Evolutionary conservation across 2,888 invertebrate species (phyloP).

Genomic region (Saturnia pavonia): DNA sequence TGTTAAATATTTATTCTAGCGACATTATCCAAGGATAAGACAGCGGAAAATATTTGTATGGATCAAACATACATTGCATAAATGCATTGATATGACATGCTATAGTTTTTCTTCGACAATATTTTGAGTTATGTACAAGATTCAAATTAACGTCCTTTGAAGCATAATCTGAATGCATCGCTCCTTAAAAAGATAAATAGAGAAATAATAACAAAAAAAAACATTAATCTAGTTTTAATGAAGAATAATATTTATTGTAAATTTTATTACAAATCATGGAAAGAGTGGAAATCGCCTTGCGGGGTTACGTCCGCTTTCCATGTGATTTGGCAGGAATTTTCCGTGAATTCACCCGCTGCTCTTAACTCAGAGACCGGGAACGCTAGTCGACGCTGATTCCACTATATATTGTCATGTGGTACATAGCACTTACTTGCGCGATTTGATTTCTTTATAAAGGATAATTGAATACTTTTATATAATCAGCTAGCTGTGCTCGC

Average conservation of each 20-base stretch:
- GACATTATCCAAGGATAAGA: too few species aligned
- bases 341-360: constrained; percentile 43
- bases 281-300: constrained; percentile 4
- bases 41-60: too few species aligned
- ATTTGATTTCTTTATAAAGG: not conserved
- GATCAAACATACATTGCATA: too few species aligned
- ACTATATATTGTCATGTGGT: constrained; percentile 37
- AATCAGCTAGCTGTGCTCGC: too few species aligned
- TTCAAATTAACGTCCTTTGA: too few species aligned
- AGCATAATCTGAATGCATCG: too few species aligned
- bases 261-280: not conserved
- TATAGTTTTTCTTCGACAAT: too few species aligned
- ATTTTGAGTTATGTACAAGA: too few species aligned
- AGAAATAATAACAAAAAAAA: too few species aligned
- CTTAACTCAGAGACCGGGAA: constrained; percentile 43
- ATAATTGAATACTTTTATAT: not conserved
- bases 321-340: constrained; percentile 36
- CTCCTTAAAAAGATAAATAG: too few species aligned
- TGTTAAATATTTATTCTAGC: too few species aligned
- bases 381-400: constrained; percentile 52
- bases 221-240: not conserved
- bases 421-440: constrained; percentile 22
- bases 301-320: constrained; percentile 10
- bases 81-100: too few species aligned
- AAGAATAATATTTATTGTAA: not conserved